Evolutionary conservation across 2,797 vertebrate genomes (phyloP), one percentile per base, ranked within the genome.

Genomic region (Distichodus sexfasciatus): DNA sequence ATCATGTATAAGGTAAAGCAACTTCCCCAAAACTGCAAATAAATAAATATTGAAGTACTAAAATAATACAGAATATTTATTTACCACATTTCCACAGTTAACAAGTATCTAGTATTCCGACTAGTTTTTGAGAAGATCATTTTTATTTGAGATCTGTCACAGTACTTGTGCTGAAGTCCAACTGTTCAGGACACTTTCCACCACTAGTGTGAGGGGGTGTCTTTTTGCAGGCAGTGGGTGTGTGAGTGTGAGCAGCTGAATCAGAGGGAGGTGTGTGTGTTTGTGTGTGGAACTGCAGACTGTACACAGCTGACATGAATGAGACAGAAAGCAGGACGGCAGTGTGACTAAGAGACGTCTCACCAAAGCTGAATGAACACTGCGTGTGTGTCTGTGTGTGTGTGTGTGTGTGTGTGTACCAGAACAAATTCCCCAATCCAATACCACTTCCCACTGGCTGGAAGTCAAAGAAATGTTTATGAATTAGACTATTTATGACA

Each of bases 401-500:
- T 33, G 4, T 33, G 31, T 33, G 9, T 33, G 4, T 33, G 31
- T 33, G 4, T 4, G 4, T 33, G 9, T 33, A 4, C 4, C 4
- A 4, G 31, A 33, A 4, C 31, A 33, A 4, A 4, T 33, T 33
- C 4, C 15, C 6, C 23, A 40, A 3, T 3, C 19, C 12, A 15
- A 8, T 28, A n/a, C 17, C 3, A 11, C 33, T 23, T 19, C 11
- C 23, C 44, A 50, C 44, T 15, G 23, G 62, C 46, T 65, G 70
- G 28, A 66, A 60, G 62, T 72, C 53, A 66, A 50, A 35, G 55
- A 59, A 60, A 46, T 55, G 68, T 63, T 63, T 70, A 70, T 55
- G 68, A 46, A 62, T 62, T 11, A 15, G 48, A 70, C 40, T 63
- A 57, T 66, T 66, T 72, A 72, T 72, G 70, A 66, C 59, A 72